These are phyloP conservation scores for Vannuccia rotundouncinata DNA, from an alignment of 2,888 invertebrate genomes.

Conservation along the genomic window DNA sequence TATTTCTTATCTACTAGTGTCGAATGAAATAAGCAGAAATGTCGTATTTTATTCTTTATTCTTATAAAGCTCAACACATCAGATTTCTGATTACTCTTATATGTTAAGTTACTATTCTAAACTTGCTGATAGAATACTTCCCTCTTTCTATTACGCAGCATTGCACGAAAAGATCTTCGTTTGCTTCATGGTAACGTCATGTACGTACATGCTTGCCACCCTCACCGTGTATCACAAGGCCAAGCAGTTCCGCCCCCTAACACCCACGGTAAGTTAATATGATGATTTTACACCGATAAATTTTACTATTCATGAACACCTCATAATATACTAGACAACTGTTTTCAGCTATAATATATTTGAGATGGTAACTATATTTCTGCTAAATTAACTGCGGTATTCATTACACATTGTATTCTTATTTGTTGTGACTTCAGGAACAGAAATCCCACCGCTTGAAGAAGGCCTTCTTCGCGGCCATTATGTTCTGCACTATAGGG, in stretches of 20 bases:
- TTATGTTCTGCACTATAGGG: constrained; percentile 69
- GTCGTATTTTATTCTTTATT: background rate
- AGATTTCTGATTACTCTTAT: background rate
- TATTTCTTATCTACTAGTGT: no score
- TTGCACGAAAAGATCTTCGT: constrained; percentile 52
- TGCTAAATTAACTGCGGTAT: constrained; percentile 21
- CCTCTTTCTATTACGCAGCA: constrained; percentile 61
- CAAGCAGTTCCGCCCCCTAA: constrained; percentile 14
- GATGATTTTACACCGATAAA: background rate
- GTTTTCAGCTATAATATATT: no score
- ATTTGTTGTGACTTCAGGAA: constrained; percentile 45
- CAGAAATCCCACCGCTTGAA: constrained; percentile 61
- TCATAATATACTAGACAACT: no score
- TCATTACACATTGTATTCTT: constrained; percentile 37
- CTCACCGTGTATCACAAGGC: constrained; percentile 24
- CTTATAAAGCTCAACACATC: background rate
- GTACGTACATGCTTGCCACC: constrained; percentile 48
- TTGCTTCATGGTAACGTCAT: constrained; percentile 48
- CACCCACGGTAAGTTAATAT: background rate
- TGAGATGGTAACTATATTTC: constrained; percentile 22
- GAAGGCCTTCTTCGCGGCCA: constrained; percentile 68
- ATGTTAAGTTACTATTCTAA: no score
- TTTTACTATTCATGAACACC: no score
- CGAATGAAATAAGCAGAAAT: background rate
- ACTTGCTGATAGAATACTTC: no score